Evolutionary conservation across 1,140 invertebrate species (phyloP), one percentile per base, ranked within the genome.

Genomic region (Brachionus calyciflorus): DNA sequence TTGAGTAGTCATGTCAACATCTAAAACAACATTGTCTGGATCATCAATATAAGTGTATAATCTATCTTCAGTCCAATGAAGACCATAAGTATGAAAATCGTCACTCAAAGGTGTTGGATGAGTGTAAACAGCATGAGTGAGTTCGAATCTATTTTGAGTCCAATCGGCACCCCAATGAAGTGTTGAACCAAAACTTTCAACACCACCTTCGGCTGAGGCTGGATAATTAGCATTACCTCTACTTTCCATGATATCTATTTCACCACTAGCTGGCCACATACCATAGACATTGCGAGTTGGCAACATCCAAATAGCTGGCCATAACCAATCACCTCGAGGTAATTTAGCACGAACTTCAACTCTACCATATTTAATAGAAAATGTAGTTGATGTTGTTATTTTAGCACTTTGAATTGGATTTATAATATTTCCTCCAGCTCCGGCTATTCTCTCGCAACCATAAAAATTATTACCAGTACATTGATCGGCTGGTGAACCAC

Each of bases 291-390:
- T 78, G 24, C 81, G 49, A 12, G 77, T 49, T 33, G 83, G 81
- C 80, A 84, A 78, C 80, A 84, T 79, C 84, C 83, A 85, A 53
- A 85, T 80, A 37, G 83, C 84, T 82, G 91, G 91, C 87, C 90
- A 90, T 2, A 92, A 78, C 91, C 91, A 93, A 82, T 91, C 90
- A 46, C 91, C 91, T 79, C 85, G 83, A 0, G 91, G 91, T 79
- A 92, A 82, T 82, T 90, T 91, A 0, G 91, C 91, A 12, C 87
- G 85, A 4, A 92, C 86, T 81, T 92, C 91, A n/a, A 92, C 86
- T 80, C 86, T 87, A 12, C 91, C 91, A 79, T 90, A 92, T 78
- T 87, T 88, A 81, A 91, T 91, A 78, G 83, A 85, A 79, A 92
- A 91, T 17, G 83, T 85, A 9, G 88, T 83, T 76, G 87, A 88